Percentiles rank a stretch among this genome's conserved stretches.
Evolutionary conservation across 2,888 invertebrate genomes (phyloP).

Genomic region (Pollenia griseotomentosa): DNA sequence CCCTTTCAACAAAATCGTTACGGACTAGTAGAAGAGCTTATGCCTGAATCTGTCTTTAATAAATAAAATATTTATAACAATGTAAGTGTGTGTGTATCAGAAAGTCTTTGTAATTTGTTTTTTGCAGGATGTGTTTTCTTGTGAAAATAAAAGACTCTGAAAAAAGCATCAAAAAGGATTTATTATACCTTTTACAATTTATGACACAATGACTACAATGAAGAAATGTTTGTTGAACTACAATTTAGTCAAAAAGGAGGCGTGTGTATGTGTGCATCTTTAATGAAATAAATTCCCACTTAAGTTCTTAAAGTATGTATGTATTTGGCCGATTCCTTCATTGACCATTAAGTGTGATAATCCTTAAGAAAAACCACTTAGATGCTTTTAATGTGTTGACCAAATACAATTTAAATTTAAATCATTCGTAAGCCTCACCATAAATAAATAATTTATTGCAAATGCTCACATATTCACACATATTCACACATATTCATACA

Average conservation of each 20-base stretch:
- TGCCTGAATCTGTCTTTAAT: not conserved
- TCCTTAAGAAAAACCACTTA: not conserved
- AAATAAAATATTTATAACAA: slow-evolving; percentile 25
- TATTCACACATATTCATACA: slow-evolving; percentile 20
- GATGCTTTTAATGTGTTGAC: slow-evolving; percentile 2
- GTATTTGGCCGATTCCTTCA: not conserved
- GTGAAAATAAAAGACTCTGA: slow-evolving; percentile 55
- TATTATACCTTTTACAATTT: slow-evolving; percentile 76
- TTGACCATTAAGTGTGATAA: slow-evolving; percentile 18
- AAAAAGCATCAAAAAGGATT: slow-evolving; percentile 80
- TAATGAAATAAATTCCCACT: not conserved
- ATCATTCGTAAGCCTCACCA: slow-evolving; percentile 6
- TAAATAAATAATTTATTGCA: slow-evolving; percentile 17
- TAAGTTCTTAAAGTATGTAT: not conserved
- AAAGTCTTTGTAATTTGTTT: slow-evolving; percentile 29
- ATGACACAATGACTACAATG: slow-evolving; percentile 37
- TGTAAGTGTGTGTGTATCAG: slow-evolving; percentile 17
- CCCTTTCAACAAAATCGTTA: no score
- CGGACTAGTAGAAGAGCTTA: not conserved
- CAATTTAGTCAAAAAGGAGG: no score
- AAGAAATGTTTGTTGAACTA: not conserved
- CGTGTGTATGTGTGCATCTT: no score
- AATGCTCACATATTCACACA: not conserved
- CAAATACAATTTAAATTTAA: slow-evolving; percentile 33
- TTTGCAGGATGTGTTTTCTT: slow-evolving; percentile 49